Base-by-base conservation (phyloP, 1,140 invertebrate species). In the Neodiprion lecontei region DNA sequence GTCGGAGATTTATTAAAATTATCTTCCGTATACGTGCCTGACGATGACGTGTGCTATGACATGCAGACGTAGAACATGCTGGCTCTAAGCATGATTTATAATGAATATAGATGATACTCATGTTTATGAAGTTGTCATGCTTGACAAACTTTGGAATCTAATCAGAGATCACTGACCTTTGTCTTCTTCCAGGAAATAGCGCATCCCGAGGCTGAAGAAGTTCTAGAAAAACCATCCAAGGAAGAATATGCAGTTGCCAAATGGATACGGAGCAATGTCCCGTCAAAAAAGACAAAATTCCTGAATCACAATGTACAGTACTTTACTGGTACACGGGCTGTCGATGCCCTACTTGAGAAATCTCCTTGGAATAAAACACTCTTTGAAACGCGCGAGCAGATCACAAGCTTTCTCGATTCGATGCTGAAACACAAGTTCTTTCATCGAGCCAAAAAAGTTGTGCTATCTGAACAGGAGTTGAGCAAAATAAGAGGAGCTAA, bases 231-330 rank as follows among this genome's bases (percentile, higher is more conserved):
- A 86, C 94, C 96, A 1, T 92, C 93, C 1, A 98, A 98, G 88
- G 94, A 97, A 69, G 96, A 99, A 87, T 98, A 97, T 88, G 91
- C 92, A 0, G 91, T 99, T 28, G 97, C 97, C 0, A 98, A 97
- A 87, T 99, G 96, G 94, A 89, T 99, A 67, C 94, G 95, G 69
- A 95, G 95, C 76, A 97, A 98, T 89, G 93, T 97, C 14, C 96
- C 96, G 14, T 95, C 93, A 9, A 98, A 98, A 88, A 97, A 97
- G 85, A 98, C 97, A 0, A 99, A 97, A 88, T 97, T 99, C 84
- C 90, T 97, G 67, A 96, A 96, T 81, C 97, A 99, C 87, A 95
- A 97, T 89, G 98, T 99, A 0, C 95, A 98, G 86, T 98, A 99
- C 89, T 99, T 99, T 80, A 96, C 96, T 79, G 96, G 96, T 93